A percentile compares a stretch with the other conserved stretches of the same genome.
phyloP scores from a whole-genome alignment of 2,888 invertebrate species.

The Microctonus aethiopoides region DNA sequence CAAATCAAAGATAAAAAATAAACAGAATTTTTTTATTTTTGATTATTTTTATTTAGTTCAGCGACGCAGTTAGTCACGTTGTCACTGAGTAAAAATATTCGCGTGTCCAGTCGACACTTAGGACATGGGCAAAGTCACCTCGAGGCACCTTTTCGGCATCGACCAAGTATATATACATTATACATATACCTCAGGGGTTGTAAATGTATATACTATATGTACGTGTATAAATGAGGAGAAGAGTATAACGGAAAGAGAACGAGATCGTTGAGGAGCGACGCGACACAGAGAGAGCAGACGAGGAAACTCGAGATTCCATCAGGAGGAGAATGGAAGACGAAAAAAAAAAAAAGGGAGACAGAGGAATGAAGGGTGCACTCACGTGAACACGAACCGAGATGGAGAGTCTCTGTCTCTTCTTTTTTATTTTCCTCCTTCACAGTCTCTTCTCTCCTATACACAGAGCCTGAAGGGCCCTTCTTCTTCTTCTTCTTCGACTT shows the following conservation, averaged over 20 bases:
- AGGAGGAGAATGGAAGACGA: no score
- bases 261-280: conserved; percentile 22
- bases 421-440: not conserved
- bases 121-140: conserved; percentile 24
- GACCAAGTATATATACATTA: conserved; percentile 11
- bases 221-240: not conserved
- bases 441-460: not conserved
- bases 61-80: conserved; percentile 56
- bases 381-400: conserved; percentile 13
- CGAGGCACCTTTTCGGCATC: conserved; percentile 24
- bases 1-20: conserved; percentile 9
- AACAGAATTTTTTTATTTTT: conserved; percentile 51
- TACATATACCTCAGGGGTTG: no score
- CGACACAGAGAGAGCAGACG: conserved; percentile 24
- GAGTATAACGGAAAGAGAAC: conserved; percentile 9
- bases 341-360: conserved; percentile 21
- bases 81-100: conserved; percentile 48
- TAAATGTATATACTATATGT: not conserved
- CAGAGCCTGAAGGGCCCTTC: conserved; percentile 5
- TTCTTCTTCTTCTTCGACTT: conserved; percentile 8
- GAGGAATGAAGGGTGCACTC: conserved; percentile 22
- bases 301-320: conserved; percentile 42
- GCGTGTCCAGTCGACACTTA: conserved; percentile 21
- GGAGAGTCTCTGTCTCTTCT: conserved; percentile 13
- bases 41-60: conserved; percentile 54